Percentiles rank a stretch among this genome's conserved stretches.
Conservation (phyloP, 37 sponge, comb jelly and placozoan species). For the Ianthella basta region DNA sequence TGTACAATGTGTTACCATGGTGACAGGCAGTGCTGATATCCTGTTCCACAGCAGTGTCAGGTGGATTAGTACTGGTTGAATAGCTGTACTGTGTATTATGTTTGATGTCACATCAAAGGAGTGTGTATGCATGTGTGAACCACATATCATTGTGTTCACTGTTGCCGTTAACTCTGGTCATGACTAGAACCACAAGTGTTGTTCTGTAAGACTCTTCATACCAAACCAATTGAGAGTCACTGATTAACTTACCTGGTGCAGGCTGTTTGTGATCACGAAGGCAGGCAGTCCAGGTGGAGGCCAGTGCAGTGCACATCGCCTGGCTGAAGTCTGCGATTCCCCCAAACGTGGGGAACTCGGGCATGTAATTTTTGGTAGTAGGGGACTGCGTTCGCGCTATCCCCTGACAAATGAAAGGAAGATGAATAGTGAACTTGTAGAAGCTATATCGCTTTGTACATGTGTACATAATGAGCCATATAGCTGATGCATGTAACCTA, state of each 20-base stretch:
- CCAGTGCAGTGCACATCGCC: constrained; percentile 93
- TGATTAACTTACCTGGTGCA: constrained; percentile 96
- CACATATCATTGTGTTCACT: too few relatives aligned
- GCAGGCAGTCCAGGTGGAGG: constrained; percentile 92
- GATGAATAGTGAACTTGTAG: too few relatives aligned
- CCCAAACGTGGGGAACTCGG: constrained; percentile 97
- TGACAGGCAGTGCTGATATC: too few relatives aligned
- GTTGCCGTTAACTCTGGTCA: too few relatives aligned
- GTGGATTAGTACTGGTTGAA: too few relatives aligned
- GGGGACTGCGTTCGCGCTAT: constrained; percentile 97
- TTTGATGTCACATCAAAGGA: not conserved
- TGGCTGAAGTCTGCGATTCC: constrained; percentile 97
- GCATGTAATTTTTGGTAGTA: constrained; percentile 97
- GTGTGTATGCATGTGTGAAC: not conserved
- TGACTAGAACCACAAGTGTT: constrained; percentile 24
- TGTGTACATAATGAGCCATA: too few relatives aligned
- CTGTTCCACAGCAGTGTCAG: too few relatives aligned
- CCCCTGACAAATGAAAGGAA: constrained; percentile 49
- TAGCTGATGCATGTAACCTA: too few relatives aligned
- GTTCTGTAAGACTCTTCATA: not conserved
- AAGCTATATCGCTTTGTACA: too few relatives aligned
- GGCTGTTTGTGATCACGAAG: constrained; percentile 92
- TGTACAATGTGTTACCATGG: too few relatives aligned
- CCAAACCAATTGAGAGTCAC: too few relatives aligned
- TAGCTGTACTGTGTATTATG: too few relatives aligned